phyloP scores from a whole-genome alignment of 2,888 invertebrate species.

The Epirrhoe tristata region DNA sequence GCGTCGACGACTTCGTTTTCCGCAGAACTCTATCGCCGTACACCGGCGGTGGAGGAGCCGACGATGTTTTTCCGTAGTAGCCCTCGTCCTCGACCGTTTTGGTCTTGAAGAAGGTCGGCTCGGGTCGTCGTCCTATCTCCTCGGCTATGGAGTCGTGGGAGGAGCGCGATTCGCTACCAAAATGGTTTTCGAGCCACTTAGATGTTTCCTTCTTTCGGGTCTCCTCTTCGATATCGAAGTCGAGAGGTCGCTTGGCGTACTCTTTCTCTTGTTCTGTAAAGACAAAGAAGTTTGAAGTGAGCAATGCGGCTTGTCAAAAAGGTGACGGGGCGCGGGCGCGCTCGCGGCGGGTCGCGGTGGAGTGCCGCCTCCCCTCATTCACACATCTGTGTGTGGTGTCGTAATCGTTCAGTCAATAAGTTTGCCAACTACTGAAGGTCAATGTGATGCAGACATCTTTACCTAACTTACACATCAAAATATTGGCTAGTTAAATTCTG shows the following conservation, averaged over 20 bases:
- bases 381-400: conserved; percentile 72
- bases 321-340: conserved; percentile 60
- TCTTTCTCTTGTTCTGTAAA: conserved; percentile 90
- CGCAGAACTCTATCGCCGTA: conserved; percentile 79
- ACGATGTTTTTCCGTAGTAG: conserved; percentile 76
- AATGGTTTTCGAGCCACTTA: conserved; percentile 96
- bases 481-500: conserved; percentile 59
- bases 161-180: conserved; percentile 93
- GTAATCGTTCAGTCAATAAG: conserved; percentile 81
- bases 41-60: conserved; percentile 75
- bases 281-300: conserved; percentile 59
- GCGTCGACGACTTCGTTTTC: conserved; percentile 83
- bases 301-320: conserved; percentile 16
- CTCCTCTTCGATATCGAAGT: conserved; percentile 95
- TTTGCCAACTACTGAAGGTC: conserved; percentile 82
- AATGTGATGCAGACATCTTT: conserved; percentile 75
- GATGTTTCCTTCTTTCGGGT: conserved; percentile 95
- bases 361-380: conserved; percentile 67
- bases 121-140: conserved; percentile 86
- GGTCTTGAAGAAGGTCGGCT: conserved; percentile 91
- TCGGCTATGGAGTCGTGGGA: conserved; percentile 89
- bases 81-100: conserved; percentile 79
- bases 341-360: conserved; percentile 60
- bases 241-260: conserved; percentile 91
- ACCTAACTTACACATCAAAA: conserved; percentile 67